Evolutionary conservation across 2,113 vertebrate species (phyloP).

Genomic region (Dasyornis broadbenti): DNA sequence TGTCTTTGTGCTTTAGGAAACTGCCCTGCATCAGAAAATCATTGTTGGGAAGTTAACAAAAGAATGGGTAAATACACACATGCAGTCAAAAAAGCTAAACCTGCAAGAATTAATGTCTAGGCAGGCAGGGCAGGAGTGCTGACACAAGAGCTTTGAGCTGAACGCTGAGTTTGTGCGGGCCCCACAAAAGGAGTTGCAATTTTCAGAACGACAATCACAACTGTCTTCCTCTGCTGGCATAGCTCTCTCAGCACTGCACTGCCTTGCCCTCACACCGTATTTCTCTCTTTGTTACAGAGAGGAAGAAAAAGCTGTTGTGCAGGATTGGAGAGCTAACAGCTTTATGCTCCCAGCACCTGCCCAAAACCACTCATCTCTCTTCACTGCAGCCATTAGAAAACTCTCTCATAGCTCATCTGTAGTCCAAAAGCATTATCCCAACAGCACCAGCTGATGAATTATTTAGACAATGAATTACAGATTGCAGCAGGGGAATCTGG

Average conservation of each 20-base stretch:
- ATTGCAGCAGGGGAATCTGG: background rate
- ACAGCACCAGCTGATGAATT: background rate
- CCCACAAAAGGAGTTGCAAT: background rate
- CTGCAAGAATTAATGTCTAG: background rate
- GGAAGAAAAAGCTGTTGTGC: background rate
- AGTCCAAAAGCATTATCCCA: background rate
- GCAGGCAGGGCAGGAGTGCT: background rate
- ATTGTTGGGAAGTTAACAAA: background rate
- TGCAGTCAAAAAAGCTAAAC: background rate
- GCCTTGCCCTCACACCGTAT: background rate
- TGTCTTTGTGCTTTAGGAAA: background rate
- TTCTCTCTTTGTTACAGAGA: background rate
- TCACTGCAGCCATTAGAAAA: background rate
- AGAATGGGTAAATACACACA: background rate
- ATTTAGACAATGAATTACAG: constrained; percentile 22
- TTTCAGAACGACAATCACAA: background rate
- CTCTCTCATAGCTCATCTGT: background rate
- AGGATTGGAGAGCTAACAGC: background rate
- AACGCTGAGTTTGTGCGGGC: background rate
- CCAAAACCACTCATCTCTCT: background rate
- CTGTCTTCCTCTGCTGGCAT: background rate
- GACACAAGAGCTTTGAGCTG: background rate
- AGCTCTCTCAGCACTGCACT: too few species aligned
- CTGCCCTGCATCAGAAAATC: background rate
- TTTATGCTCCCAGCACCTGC: background rate